Percentiles rank a stretch among this genome's conserved stretches.
Conservation (phyloP, 2,888 invertebrate genomes). For the Orthosia cruda region DNA sequence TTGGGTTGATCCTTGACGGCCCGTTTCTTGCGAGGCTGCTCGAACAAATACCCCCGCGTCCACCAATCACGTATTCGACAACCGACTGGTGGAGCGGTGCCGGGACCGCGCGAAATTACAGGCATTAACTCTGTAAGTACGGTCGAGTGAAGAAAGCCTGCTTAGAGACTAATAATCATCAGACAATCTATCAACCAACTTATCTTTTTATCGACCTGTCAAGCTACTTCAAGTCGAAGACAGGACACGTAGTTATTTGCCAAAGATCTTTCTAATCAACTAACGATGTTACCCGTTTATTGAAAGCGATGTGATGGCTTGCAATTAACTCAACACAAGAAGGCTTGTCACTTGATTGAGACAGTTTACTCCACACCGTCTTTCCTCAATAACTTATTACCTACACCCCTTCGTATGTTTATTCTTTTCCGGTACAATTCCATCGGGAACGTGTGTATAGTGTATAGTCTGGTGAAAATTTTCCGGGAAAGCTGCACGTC, state of each 20-base stretch:
- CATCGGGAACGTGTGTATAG: constrained; percentile 26
- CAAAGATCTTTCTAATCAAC: not conserved
- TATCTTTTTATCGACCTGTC: not conserved
- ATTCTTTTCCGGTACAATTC: constrained; percentile 20
- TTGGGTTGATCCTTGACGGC: no score
- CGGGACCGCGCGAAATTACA: no score
- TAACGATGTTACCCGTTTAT: not conserved
- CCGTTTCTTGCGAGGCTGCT: no score
- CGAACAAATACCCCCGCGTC: no score
- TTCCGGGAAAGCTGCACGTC: constrained; percentile 10
- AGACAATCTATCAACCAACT: not conserved
- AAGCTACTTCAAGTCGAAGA: not conserved
- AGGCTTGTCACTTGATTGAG: not conserved
- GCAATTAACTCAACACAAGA: not conserved
- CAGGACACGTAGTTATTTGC: not conserved
- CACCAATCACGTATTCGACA: no score
- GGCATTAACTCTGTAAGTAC: no score
- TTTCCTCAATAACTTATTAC: not conserved
- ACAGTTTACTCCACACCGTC: not conserved
- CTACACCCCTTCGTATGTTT: constrained; percentile 9
- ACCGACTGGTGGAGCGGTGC: no score
- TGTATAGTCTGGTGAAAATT: constrained; percentile 8
- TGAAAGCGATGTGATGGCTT: not conserved
- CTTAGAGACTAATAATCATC: not conserved
- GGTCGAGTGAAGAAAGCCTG: no score